Evolutionary conservation across 2,888 invertebrate genomes (phyloP).

Genomic region (Galeopsomyia nigrocyanea): DNA sequence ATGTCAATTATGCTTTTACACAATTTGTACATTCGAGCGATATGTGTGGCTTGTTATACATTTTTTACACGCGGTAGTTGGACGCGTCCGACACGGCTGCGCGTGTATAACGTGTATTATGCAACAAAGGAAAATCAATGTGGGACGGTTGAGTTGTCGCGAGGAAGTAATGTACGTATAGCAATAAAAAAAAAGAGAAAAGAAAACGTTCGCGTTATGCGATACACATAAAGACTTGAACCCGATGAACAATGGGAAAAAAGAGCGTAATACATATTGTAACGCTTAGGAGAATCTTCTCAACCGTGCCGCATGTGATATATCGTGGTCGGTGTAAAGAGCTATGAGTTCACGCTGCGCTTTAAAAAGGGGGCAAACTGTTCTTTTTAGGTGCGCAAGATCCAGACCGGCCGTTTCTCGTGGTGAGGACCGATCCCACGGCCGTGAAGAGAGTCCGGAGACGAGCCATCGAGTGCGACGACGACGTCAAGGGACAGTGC

Average conservation of each 20-base stretch:
- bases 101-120: not conserved
- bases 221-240: conserved; percentile 11
- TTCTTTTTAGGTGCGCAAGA: conserved; percentile 67
- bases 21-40: not conserved
- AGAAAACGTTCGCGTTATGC: not conserved
- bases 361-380: conserved; percentile 29
- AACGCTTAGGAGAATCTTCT: not conserved
- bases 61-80: not conserved
- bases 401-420: conserved; percentile 85
- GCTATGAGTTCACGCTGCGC: not conserved
- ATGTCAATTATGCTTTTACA: no score
- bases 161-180: conserved; percentile 15
- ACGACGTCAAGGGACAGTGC: conserved; percentile 80
- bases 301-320: not conserved
- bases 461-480: conserved; percentile 87
- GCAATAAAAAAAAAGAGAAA: conserved; percentile 7
- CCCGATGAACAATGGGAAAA: conserved; percentile 9
- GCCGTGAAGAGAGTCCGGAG: conserved; percentile 79
- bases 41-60: not conserved
- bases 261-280: not conserved
- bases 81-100: not conserved
- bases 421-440: conserved; percentile 82
- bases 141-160: conserved; percentile 20
- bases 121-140: conserved; percentile 30
- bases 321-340: not conserved